Evolutionary conservation across 2,113 vertebrate species (phyloP).

Genomic region (Gymnarchus niloticus): DNA sequence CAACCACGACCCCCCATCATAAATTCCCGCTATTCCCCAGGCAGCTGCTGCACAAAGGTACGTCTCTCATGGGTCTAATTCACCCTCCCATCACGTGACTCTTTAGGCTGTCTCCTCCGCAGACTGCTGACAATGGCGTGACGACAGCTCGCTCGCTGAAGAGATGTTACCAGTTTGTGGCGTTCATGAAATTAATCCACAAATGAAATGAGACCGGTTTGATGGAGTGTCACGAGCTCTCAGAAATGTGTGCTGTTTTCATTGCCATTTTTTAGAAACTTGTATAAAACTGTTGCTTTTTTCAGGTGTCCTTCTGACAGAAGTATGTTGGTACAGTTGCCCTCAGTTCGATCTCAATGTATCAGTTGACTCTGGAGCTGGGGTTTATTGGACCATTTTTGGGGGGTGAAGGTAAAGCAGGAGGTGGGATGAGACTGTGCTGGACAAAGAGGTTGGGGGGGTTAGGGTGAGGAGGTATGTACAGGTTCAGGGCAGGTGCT

Average conservation of each 20-base stretch:
- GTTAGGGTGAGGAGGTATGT: neutral
- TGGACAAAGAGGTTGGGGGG: neutral
- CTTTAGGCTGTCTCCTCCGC: conserved; percentile 14
- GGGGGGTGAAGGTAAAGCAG: neutral
- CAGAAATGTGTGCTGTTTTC: neutral
- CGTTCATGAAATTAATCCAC: neutral
- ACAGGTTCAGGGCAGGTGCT: neutral
- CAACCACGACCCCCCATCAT: conserved; percentile 1
- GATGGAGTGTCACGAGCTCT: neutral
- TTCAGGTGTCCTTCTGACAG: neutral
- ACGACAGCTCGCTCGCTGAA: neutral
- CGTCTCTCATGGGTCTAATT: conserved; percentile 27
- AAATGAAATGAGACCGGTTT: neutral
- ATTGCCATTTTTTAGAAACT: neutral
- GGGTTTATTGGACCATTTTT: neutral
- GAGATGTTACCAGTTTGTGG: neutral
- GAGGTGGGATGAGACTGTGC: neutral
- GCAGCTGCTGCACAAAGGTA: conserved; percentile 30
- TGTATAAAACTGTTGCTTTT: neutral
- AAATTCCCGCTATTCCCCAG: conserved; percentile 16
- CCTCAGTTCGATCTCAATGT: neutral
- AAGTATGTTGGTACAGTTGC: neutral
- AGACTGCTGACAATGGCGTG: conserved; percentile 4
- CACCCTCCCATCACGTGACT: conserved; percentile 5
- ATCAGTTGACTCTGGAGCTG: neutral